Conservation (phyloP, 2,888 invertebrate species). For the Nemapogon koenigi region DNA sequence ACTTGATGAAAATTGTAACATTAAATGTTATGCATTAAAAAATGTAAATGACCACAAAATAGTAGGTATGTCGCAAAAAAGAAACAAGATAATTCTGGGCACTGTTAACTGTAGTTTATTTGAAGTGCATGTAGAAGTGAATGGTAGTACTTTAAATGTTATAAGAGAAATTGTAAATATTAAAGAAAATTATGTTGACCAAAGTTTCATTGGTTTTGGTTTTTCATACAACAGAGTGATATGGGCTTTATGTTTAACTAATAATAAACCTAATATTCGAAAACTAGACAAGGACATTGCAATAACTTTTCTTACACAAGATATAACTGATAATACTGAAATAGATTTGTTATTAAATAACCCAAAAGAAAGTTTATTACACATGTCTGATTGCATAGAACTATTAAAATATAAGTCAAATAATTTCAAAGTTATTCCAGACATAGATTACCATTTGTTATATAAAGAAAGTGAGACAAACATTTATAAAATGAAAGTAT, state of each 20-base stretch:
- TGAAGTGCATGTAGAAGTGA: conserved; percentile 24
- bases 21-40: conserved; percentile 28
- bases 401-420: conserved; percentile 31
- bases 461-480: conserved; percentile 26
- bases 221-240: conserved; percentile 32
- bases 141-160: conserved; percentile 20
- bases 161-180: conserved; percentile 21
- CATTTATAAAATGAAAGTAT: conserved; percentile 38
- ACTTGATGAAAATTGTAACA: conserved; percentile 26
- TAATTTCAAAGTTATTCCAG: conserved; percentile 32
- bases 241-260: conserved; percentile 26
- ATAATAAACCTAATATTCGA: conserved; percentile 30
- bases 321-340: conserved; percentile 19
- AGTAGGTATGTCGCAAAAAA: not conserved
- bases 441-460: conserved; percentile 25
- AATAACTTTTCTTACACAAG: conserved; percentile 31
- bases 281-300: conserved; percentile 25
- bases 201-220: conserved; percentile 26
- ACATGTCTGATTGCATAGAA: conserved; percentile 42
- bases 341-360: conserved; percentile 29
- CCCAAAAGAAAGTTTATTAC: conserved; percentile 28
- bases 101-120: conserved; percentile 35
- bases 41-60: conserved; percentile 33
- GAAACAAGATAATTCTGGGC: conserved; percentile 17
- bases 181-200: conserved; percentile 27